Base-by-base conservation (phyloP, 2,113 vertebrate genomes). In the Eolophus roseicapilla region DNA sequence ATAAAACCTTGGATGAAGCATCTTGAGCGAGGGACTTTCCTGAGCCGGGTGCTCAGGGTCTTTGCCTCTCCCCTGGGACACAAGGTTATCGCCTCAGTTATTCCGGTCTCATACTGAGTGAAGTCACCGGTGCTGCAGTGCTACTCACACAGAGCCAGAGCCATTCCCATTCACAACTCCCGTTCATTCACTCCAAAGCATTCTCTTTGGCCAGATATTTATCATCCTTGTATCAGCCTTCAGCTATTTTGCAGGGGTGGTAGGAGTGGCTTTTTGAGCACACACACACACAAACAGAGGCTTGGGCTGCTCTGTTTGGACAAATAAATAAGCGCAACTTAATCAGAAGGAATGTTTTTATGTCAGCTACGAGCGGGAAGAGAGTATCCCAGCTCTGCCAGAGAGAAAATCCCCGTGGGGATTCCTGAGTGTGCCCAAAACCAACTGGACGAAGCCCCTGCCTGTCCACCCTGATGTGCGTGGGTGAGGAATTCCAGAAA, bases 221-320 rank as follows among this genome's bases (percentile, higher is more conserved):
- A 55, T 64, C 80, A 16, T 78, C 55, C 79, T 55, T 94, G 76
- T 91, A 74, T 96, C 94, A 94, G 44, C 60, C 92, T 71, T 69
- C 81, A 96, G 52, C 46, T 95, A 94, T 95, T 97, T 92, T 71
- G 93, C 93, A 92, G 93, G 90, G 95, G 82, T 86, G 95, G 92
- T 83, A 86, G 95, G 93, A 95, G 93, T 47, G 90, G 88, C 79
- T 90, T 94, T 78, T 69, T 49, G 87, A 83, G 92, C 63, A 65
- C 50, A 80, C 39, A 84, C 35, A 84, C 37, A 68, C 60, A 88
- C 64, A 93, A 92, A 92, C 3, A 68, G 65, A 75, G 44, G 21
- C 93, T 90, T 47, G 29, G 43, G 50, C 55, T 74, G 76, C 43
- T 86, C 20, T 68, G 73, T 83, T 96, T 78, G 65, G 88, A 83